Evolutionary conservation across 2,888 invertebrate genomes (phyloP), one percentile per base, ranked within the genome.

Genomic region (Synanthedon tipuliformis): DNA sequence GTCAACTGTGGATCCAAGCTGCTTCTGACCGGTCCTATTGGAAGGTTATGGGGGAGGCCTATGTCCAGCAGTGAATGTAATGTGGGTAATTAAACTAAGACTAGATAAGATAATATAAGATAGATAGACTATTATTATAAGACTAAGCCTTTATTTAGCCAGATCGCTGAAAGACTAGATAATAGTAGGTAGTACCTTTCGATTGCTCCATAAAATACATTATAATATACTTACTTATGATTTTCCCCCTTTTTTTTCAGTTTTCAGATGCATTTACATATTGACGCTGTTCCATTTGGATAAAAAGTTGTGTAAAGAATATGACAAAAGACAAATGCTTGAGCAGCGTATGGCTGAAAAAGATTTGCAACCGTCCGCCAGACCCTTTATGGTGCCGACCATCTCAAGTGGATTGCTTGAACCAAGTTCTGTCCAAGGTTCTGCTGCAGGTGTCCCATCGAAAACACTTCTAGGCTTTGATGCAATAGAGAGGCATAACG

Each of bases 401-500:
- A 50, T 41, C 0, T 13, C 49, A 18, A 13, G 40, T 48, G 18
- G 13, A 5, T 49, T 50, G 13, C 23, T 41, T 1, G 2, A 12
- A 45, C 12, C 12, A 13, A 45, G 45, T 45, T 12, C 45, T 3
- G 45, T 45, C 1, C 45, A 13, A 45, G 45, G 45, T n/a, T 45
- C n/a, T 45, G 34, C 34, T 34, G 3, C 45, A 45, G 1, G 45
- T 45, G 45, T 5, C n/a, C 4, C 45, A n/a, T n/a, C 11, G 5
- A 13, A 12, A 41, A 41, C n/a, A 0, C n/a, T 13, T n/a, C n/a
- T 41, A n/a, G 41, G 41, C 41, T 41, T 41, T 5, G 41, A 41
- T 41, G n/a, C 41, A 45, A 45, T 45, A 53, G 56, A 58, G 56
- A 58, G 56, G 41, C 48, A 52, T 45, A 13, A 12, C 45, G 45